Base-by-base conservation (phyloP, 2,113 vertebrate species). In the Caretta caretta region DNA sequence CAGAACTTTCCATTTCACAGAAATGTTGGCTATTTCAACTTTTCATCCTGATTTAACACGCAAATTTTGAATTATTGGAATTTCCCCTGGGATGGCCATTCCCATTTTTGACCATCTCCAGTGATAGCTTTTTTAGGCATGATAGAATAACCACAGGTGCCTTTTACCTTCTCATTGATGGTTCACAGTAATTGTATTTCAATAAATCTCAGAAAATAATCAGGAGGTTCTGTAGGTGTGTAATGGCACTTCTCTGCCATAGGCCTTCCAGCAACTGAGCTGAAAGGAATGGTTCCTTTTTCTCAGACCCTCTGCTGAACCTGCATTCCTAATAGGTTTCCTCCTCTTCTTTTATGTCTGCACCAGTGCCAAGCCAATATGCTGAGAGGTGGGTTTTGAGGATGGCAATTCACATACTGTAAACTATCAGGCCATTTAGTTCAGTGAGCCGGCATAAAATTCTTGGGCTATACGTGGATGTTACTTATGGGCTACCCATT, bases 211-310 rank as follows among this genome's bases (percentile, higher is more conserved):
- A 62, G 62, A 82, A 91, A 84, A 16, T 65, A 17, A 31, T 51
- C 20, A 57, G 56, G 4, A 27, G 85, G 14, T 89, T 31, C 24
- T 20, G 38, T 54, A 31, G n/a, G 54, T 50, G 27, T 81, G 57
- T 0, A 0, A 19, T 78, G 57, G 49, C n/a, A 59, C 1, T n/a
- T 69, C 20, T 46, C 78, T 81, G 79, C 10, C 0, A 0, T 49
- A n/a, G 19, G 31, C 65, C 75, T 78, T 38, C 54, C 86, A 83
- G 50, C 29, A 65, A 84, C 25, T n/a, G 22, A 69, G 76, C 62
- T 80, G 29, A 78, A 54, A 69, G 57, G 72, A 57, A 1, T 20
- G 12, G 1, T 3, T 13, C 80, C 24, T 46, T 72, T 56, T 54
- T 80, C 59, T 57, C 14, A 25, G 53, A 72, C 27, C 76, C 87